Conservation (phyloP, 1,140 invertebrate genomes). For the Drosophila quadrilineata region DNA sequence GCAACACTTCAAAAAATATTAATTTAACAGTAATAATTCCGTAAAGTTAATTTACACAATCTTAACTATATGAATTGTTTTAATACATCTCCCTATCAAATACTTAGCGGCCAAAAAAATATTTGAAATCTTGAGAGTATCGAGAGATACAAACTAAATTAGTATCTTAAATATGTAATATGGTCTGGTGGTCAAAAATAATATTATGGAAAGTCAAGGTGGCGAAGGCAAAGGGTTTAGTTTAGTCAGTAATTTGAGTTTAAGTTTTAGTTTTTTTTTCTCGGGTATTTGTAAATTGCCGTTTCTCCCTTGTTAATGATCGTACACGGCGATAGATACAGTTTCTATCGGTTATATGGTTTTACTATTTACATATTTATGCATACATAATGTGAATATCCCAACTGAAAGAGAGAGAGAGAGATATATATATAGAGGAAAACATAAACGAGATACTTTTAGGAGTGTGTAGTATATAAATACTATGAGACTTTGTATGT, state of each 20-base stretch:
- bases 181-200: not conserved
- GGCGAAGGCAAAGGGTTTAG: not conserved
- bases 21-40: too few species aligned
- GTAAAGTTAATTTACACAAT: too few species aligned
- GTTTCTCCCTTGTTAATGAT: constrained; percentile 41
- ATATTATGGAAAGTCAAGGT: too few species aligned
- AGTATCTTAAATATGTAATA: too few species aligned
- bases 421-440: not conserved
- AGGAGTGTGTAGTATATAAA: not conserved
- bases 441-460: not conserved
- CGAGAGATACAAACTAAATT: too few species aligned
- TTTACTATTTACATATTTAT: constrained; percentile 30
- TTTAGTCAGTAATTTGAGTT: not conserved
- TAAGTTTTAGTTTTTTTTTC: too few species aligned
- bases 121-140: too few species aligned
- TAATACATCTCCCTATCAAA: too few species aligned
- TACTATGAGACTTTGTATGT: too few species aligned
- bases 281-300: constrained; percentile 24
- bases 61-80: too few species aligned
- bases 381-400: constrained; percentile 21
- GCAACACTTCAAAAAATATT: too few species aligned
- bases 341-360: constrained; percentile 13
- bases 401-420: not conserved
- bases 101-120: too few species aligned
- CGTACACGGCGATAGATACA: constrained; percentile 17